These are phyloP conservation scores for Drosophila macrothrix DNA, from an alignment of 2,888 invertebrate genomes.

Conservation along the genomic window DNA sequence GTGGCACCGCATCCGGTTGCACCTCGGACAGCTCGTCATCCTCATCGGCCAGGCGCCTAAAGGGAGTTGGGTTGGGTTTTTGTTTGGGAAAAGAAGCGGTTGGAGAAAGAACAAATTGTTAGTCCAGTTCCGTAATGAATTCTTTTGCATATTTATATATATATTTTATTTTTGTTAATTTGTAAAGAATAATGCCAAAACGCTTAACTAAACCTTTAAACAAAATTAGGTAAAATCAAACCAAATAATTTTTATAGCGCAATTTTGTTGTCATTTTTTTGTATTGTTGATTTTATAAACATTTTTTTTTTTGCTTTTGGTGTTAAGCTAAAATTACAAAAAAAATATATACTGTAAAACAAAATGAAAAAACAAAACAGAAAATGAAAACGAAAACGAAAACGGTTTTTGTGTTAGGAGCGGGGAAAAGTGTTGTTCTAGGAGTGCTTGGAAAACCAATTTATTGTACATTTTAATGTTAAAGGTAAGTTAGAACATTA, in stretches of 20 bases:
- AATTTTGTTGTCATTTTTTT: slow-evolving; percentile 32
- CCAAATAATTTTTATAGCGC: slow-evolving; percentile 21
- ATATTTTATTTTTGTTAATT: slow-evolving; percentile 42
- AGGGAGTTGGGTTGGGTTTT: slow-evolving; percentile 16
- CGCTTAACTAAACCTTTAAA: slow-evolving; percentile 25
- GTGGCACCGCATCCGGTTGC: slow-evolving; percentile 97
- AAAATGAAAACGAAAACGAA: slow-evolving; percentile 6
- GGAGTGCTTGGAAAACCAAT: slow-evolving; percentile 28
- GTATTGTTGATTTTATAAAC: slow-evolving; percentile 8
- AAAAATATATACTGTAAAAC: slow-evolving; percentile 11
- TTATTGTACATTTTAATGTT: slow-evolving; percentile 14
- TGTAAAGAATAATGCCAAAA: slow-evolving; percentile 46
- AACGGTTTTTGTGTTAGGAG: slow-evolving; percentile 25
- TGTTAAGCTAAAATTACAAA: slow-evolving; percentile 22
- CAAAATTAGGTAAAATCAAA: slow-evolving; percentile 17
- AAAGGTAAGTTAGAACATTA: slow-evolving; percentile 13
- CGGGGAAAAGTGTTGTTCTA: slow-evolving; percentile 16
- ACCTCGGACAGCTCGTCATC: slow-evolving; percentile 98
- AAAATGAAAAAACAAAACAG: slow-evolving; percentile 9
- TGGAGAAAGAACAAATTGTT: slow-evolving; percentile 41
- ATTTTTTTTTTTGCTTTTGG: slow-evolving; percentile 7
- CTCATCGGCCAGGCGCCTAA: slow-evolving; percentile 93
- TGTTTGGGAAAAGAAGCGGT: slow-evolving; percentile 3
- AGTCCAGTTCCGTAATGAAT: slow-evolving; percentile 40
- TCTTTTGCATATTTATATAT: background rate